These are phyloP conservation scores for Pemphigus obesinymphae DNA, from an alignment of 1,140 invertebrate genomes.

Conservation along the genomic window DNA sequence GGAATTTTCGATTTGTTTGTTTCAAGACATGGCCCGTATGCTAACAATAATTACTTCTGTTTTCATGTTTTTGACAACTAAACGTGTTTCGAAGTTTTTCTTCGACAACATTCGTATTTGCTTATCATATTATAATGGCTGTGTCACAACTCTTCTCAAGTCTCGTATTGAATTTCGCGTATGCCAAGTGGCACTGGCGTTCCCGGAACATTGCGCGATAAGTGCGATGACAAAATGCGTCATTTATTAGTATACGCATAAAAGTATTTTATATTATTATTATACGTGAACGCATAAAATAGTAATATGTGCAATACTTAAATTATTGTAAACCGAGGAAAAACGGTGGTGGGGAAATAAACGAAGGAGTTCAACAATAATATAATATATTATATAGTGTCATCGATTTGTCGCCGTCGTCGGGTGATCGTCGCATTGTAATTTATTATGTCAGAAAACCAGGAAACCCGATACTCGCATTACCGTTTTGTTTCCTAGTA, in stretches of 20 bases:
- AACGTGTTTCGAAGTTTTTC: too few relatives aligned
- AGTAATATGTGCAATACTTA: background rate
- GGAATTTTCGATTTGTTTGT: too few relatives aligned
- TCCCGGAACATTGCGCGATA: background rate
- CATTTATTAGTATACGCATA: background rate
- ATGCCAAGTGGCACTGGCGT: too few relatives aligned
- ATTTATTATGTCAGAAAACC: background rate
- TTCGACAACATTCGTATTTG: too few relatives aligned
- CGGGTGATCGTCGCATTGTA: background rate
- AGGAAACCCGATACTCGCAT: background rate
- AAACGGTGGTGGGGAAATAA: background rate
- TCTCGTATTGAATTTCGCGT: too few relatives aligned
- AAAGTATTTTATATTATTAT: background rate
- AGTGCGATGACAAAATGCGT: background rate
- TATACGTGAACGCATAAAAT: background rate
- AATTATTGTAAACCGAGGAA: background rate
- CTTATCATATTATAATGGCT: too few relatives aligned
- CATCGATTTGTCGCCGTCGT: background rate
- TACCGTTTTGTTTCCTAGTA: background rate
- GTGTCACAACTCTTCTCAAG: too few relatives aligned
- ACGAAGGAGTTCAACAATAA: background rate
- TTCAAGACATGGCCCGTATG: too few relatives aligned
- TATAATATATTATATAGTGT: background rate
- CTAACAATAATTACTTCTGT: too few relatives aligned
- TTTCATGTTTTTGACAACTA: too few relatives aligned